phyloP scores from a whole-genome alignment of 2,113 vertebrate species.

The Aldabrachelys gigantea region DNA sequence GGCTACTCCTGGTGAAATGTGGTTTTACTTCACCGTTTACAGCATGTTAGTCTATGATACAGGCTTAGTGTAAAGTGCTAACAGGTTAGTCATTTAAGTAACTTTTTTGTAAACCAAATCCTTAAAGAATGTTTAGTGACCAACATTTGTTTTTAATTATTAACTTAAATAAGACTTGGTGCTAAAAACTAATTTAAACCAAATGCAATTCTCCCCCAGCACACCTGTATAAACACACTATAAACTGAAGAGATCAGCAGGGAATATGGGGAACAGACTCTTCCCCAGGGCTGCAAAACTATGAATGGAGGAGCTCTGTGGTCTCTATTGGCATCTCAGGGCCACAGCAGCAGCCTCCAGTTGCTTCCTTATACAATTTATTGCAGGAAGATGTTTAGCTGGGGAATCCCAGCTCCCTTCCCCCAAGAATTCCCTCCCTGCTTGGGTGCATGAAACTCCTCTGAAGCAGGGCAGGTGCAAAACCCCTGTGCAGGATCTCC shows the following conservation, averaged over 20 bases:
- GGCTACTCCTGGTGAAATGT: background rate
- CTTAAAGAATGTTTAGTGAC: conserved; percentile 22
- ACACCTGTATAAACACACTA: rapidly evolving
- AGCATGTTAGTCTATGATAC: background rate
- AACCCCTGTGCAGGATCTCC: background rate
- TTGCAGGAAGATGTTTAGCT: rapidly evolving
- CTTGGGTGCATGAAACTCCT: background rate
- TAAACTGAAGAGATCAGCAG: background rate
- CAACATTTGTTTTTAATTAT: background rate
- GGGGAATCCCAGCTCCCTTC: background rate
- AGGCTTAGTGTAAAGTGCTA: background rate
- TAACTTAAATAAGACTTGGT: background rate
- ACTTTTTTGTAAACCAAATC: background rate
- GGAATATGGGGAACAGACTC: rapidly evolving
- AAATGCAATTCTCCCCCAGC: rapidly evolving
- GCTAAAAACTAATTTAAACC: background rate
- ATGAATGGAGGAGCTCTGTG: background rate
- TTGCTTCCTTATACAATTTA: background rate
- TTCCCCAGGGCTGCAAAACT: background rate
- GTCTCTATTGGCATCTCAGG: background rate
- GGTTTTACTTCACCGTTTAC: background rate
- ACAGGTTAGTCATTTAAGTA: background rate
- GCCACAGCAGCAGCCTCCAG: background rate
- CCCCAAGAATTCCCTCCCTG: background rate
- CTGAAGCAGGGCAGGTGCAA: background rate